phyloP scores from a whole-genome alignment of 2,113 vertebrate genomes.

The Dinomys branickii region DNA sequence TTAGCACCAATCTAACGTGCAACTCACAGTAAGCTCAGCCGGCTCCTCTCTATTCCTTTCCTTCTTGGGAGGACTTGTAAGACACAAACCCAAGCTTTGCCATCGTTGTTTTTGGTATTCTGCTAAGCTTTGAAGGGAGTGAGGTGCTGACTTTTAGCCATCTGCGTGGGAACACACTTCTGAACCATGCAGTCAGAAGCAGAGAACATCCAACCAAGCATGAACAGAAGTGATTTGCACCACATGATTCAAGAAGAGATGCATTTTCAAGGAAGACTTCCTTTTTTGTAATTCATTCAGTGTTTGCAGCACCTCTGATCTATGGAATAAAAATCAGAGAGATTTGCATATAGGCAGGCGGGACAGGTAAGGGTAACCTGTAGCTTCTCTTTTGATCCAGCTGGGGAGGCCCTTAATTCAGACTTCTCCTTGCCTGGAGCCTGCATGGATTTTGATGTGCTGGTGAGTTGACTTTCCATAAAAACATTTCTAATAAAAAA shows the following conservation, averaged over 20 bases:
- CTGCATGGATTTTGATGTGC: background rate
- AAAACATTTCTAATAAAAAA: background rate
- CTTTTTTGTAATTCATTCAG: background rate
- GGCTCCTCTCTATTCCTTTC: background rate
- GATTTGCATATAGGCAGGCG: background rate
- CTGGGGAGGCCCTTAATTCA: background rate
- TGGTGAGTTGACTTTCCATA: background rate
- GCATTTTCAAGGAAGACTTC: background rate
- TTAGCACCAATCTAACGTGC: background rate
- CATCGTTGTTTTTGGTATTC: background rate
- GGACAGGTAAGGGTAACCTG: background rate
- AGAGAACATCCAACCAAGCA: background rate
- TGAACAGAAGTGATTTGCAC: background rate
- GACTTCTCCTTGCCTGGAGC: background rate
- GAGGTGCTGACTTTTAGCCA: background rate
- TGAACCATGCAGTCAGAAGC: background rate
- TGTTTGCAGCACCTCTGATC: background rate
- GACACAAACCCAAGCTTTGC: background rate
- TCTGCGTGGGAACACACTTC: background rate
- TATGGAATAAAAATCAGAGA: background rate
- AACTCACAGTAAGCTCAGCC: background rate
- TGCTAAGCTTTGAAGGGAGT: background rate
- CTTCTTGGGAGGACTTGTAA: background rate
- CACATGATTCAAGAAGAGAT: background rate
- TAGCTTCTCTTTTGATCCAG: background rate